Evolutionary conservation across 2,113 vertebrate genomes (phyloP).

Genomic region (Cromileptes altivelis): DNA sequence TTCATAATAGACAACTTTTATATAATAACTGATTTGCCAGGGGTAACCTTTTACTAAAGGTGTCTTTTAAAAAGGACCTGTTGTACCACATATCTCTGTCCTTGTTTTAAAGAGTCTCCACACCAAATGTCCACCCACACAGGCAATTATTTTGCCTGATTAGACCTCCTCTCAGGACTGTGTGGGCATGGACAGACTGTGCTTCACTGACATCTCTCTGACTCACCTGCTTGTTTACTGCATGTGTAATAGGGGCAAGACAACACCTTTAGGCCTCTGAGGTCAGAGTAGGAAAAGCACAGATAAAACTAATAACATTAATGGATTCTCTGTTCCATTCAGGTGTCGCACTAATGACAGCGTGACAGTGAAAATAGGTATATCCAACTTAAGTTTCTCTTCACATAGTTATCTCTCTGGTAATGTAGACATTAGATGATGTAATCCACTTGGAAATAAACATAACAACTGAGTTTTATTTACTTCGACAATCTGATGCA

Average conservation of each 20-base stretch:
- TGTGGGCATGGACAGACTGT: constrained; percentile 19
- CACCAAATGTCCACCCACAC: neutral
- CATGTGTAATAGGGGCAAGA: neutral
- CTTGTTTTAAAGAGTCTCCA: neutral
- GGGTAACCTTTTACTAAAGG: neutral
- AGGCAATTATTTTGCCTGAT: constrained; percentile 25
- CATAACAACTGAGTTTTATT: neutral
- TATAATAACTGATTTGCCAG: neutral
- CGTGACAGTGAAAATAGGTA: neutral
- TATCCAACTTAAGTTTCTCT: neutral
- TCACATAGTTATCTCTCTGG: neutral
- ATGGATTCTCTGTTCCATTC: neutral
- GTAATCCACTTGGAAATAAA: neutral
- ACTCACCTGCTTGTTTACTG: constrained; percentile 36
- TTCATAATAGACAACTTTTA: neutral
- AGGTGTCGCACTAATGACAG: neutral
- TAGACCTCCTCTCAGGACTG: constrained; percentile 24
- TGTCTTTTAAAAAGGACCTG: neutral
- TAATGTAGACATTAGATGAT: neutral
- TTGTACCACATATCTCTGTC: neutral
- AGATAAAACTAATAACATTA: neutral
- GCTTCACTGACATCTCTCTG: constrained; percentile 11
- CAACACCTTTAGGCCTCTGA: constrained; percentile 3
- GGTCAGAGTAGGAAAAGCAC: neutral
- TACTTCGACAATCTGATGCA: neutral